Conservation (phyloP, 2,113 vertebrate species). For the Australoheros scitulus region DNA sequence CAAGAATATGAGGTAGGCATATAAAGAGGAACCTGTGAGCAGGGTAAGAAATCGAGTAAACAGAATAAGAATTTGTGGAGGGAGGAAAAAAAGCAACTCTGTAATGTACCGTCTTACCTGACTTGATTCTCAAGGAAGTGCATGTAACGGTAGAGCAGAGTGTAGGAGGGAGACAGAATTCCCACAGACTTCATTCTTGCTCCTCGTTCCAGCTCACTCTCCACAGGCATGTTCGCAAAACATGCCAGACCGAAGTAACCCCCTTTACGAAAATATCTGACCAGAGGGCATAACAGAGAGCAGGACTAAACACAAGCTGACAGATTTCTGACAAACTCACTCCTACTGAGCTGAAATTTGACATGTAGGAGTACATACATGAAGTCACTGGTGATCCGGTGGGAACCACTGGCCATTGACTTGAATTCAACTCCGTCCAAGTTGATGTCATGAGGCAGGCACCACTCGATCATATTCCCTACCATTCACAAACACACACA, state of each 20-base stretch:
- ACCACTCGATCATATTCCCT: slow-evolving; percentile 99
- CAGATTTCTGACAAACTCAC: accelerated
- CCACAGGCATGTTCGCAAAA: slow-evolving; percentile 98
- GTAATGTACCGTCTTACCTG: slow-evolving; percentile 77
- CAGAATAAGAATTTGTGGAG: background rate
- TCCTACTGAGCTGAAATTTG: background rate
- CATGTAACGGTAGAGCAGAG: slow-evolving; percentile 96
- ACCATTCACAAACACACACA: slow-evolving; percentile 44
- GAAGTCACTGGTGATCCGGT: slow-evolving; percentile 94
- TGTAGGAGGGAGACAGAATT: slow-evolving; percentile 95
- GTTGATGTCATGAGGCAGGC: slow-evolving; percentile 93
- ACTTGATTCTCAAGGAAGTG: slow-evolving; percentile 99
- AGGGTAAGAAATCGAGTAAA: background rate
- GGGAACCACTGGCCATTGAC: slow-evolving; percentile 98
- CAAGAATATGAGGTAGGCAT: background rate
- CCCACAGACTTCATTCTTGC: slow-evolving; percentile 98
- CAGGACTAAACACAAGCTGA: background rate
- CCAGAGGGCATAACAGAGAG: background rate
- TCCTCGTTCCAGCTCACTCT: slow-evolving; percentile 93
- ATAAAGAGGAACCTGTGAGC: background rate
- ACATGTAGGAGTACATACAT: slow-evolving; percentile 82
- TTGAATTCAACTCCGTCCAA: slow-evolving; percentile 98
- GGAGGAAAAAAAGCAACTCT: background rate
- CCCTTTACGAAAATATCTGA: slow-evolving; percentile 96
- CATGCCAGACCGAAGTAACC: slow-evolving; percentile 96